These are phyloP conservation scores for Synergus laeviventris DNA, from an alignment of 2,888 invertebrate genomes.

Conservation along the genomic window DNA sequence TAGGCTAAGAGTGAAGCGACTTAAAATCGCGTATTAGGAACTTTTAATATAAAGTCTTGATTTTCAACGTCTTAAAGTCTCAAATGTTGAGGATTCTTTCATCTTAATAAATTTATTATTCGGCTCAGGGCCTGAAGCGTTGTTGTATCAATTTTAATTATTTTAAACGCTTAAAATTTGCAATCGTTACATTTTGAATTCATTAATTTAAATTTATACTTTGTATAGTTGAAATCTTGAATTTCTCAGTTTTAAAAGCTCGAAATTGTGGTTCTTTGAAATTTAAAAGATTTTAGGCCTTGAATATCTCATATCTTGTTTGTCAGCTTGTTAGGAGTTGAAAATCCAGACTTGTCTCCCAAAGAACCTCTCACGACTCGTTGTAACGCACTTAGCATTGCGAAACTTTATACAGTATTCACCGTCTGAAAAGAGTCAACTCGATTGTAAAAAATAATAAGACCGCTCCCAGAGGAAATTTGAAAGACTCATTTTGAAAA, in stretches of 20 bases:
- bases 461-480: background rate
- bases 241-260: no score
- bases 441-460: constrained; percentile 24
- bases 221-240: no score
- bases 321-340: background rate
- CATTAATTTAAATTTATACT: no score
- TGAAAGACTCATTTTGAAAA: background rate
- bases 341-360: constrained; percentile 27
- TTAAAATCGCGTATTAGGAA: constrained; percentile 32
- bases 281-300: background rate
- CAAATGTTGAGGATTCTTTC: background rate
- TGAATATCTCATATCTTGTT: background rate
- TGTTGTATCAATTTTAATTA: no score
- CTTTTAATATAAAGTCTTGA: background rate
- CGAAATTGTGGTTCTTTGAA: no score
- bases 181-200: no score
- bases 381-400: constrained; percentile 33
- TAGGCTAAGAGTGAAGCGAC: constrained; percentile 34
- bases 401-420: constrained; percentile 32
- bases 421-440: constrained; percentile 17
- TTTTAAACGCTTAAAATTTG: no score
- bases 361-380: constrained; percentile 23
- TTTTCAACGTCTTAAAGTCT: constrained; percentile 2
- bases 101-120: no score
- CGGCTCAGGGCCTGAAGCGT: no score